Base-by-base conservation (phyloP, 2,113 vertebrate species). In the Hydrolagus affinis region DNA sequence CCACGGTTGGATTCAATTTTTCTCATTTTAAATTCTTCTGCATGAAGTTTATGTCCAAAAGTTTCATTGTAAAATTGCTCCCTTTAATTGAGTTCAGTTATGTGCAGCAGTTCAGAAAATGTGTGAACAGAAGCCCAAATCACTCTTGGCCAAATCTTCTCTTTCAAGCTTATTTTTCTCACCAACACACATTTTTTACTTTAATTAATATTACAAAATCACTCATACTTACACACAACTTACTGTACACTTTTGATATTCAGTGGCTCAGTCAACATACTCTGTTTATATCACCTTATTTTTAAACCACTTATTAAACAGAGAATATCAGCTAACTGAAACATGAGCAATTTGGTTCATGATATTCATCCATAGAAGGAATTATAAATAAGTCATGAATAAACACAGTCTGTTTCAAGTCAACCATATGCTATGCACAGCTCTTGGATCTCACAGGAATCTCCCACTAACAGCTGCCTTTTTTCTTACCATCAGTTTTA, bases 401-500 rank as follows among this genome's bases (percentile, higher is more conserved):
- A 60, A 77, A 57, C 44, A 59, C 8, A 75, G 56, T 75, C 73
- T 77, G 75, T n/a, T 3, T 77, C 19, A 76, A 21, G 59, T 3
- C 74, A 57, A 76, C 56, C 44, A 76, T 32, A 60, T 59, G 56
- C 59, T 60, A 59, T 59, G 15, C 14, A 72, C 25, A 72, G 12
- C 30, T 72, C 21, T 77, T 77, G 19, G 59, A 60, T 11, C 11
- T 4, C 23, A 19, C 21, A 0, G 4, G 0, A 4, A 57, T 59
- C 56, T 76, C 74, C 19, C 19, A 12, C 59, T n/a, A 59, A 23
- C 21, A 77, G 10, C 44, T n/a, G 56, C 30, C 59, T 11, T 77
- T 77, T 77, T n/a, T 12, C 10, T 77, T 77, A 77, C 56, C 44
- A 57, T 59, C 32, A 57, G 32, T 76, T 76, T 76, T 57, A 76